Conservation (phyloP, 2,888 invertebrate species). For the Dilophus febrilis region DNA sequence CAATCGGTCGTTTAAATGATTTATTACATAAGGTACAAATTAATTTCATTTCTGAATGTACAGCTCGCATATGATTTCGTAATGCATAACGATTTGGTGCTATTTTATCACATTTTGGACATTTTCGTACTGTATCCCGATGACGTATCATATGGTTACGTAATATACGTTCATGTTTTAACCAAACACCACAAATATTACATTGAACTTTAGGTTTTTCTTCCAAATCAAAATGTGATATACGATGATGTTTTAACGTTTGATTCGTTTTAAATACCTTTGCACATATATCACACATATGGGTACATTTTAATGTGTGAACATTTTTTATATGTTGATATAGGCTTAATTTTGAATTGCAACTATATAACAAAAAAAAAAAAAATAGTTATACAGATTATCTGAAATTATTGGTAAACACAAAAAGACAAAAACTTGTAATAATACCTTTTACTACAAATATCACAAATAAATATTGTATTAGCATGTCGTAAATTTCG, state of each 20-base stretch:
- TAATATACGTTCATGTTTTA: not conserved
- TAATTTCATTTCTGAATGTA: constrained; percentile 13
- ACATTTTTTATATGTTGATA: not conserved
- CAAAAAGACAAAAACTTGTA: too few relatives aligned
- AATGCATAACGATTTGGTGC: constrained; percentile 14
- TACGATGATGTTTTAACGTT: constrained; percentile 23
- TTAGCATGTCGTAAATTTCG: constrained; percentile 21
- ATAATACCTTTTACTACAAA: constrained; percentile 21
- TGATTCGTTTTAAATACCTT: constrained; percentile 18
- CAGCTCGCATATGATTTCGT: constrained; percentile 15
- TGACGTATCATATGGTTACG: constrained; percentile 5
- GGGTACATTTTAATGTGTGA: not conserved
- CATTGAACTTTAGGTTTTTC: constrained; percentile 23
- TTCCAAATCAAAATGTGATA: constrained; percentile 20
- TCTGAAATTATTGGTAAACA: too few relatives aligned
- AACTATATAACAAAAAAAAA: not conserved
- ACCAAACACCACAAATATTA: constrained; percentile 24
- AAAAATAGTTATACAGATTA: too few relatives aligned
- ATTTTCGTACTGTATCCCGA: constrained; percentile 17
- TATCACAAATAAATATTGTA: constrained; percentile 17
- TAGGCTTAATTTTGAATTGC: not conserved
- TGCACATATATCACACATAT: constrained; percentile 20
- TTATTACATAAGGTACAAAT: constrained; percentile 16
- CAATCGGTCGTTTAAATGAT: constrained; percentile 22
- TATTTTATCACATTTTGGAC: constrained; percentile 21